Conservation (phyloP, 1,140 invertebrate species). For the Mizuhopecten yessoensis region DNA sequence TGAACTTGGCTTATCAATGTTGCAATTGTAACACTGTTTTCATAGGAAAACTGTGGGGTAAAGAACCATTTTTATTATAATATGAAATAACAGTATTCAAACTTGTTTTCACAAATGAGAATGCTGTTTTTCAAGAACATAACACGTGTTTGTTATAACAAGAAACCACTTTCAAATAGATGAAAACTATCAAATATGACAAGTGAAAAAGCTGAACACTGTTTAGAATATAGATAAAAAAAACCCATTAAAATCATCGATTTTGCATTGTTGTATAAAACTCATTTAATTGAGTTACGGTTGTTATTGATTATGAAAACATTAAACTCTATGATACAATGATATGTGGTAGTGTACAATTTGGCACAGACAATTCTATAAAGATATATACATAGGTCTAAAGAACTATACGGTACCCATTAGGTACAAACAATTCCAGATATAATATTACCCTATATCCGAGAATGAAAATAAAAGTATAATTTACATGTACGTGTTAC, state of each 20-base stretch:
- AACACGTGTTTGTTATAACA: not conserved
- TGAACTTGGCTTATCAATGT: too few species aligned
- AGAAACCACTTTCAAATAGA: not conserved
- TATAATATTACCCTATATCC: constrained; percentile 8
- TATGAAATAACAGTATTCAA: too few species aligned
- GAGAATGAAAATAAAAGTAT: not conserved
- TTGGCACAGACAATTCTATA: constrained; percentile 29
- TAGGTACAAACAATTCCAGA: not conserved
- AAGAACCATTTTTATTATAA: too few species aligned
- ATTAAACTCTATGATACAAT: not conserved
- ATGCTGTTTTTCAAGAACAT: too few species aligned
- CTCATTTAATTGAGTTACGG: not conserved
- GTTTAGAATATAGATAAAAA: not conserved
- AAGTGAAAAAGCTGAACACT: not conserved
- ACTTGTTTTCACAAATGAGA: too few species aligned
- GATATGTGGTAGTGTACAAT: not conserved
- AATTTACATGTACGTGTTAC: too few species aligned
- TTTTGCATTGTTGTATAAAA: not conserved
- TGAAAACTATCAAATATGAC: not conserved
- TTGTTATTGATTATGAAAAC: not conserved
- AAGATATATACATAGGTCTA: not conserved
- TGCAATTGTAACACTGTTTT: too few species aligned
- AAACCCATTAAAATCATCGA: not conserved
- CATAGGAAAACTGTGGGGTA: too few species aligned
- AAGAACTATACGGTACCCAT: not conserved